Percentiles rank a stretch among this genome's conserved stretches.
These are phyloP conservation scores for Betta splendens DNA, from an alignment of 2,797 vertebrate genomes.

Conservation along the genomic window DNA sequence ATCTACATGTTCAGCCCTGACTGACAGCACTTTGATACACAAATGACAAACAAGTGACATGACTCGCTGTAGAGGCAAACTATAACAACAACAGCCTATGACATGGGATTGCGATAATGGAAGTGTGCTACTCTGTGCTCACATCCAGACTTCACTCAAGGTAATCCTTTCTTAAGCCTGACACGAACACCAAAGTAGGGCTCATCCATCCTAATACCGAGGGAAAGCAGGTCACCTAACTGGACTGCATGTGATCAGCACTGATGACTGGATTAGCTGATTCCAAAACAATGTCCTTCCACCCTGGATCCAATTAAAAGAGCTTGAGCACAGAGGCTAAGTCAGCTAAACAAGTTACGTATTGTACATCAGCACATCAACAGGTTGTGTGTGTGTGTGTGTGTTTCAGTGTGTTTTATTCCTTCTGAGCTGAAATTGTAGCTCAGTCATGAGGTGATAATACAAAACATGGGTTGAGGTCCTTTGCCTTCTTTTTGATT, in stretches of 20 bases:
- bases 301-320: constrained; percentile 17
- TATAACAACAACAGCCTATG: not conserved
- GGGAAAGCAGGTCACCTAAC: constrained; percentile 40
- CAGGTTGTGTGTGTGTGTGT: not conserved
- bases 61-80: not conserved
- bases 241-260: constrained; percentile 47
- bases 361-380: not conserved
- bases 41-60: not conserved
- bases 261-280: constrained; percentile 41
- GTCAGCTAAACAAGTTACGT: not conserved
- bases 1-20: not conserved
- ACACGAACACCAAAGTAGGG: constrained; percentile 42
- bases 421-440: not conserved
- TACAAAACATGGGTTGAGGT: not conserved
- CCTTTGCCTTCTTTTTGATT: not conserved
- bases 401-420: not conserved
- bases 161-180: constrained; percentile 55
- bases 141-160: not conserved
- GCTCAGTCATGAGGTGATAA: not conserved
- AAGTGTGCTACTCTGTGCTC: not conserved
- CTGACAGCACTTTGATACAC: not conserved
- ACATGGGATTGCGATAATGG: not conserved
- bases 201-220: constrained; percentile 59
- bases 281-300: constrained; percentile 24
- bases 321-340: not conserved